Evolutionary conservation across 2,797 vertebrate genomes (phyloP).

Genomic region (Micrastur ruficollis): DNA sequence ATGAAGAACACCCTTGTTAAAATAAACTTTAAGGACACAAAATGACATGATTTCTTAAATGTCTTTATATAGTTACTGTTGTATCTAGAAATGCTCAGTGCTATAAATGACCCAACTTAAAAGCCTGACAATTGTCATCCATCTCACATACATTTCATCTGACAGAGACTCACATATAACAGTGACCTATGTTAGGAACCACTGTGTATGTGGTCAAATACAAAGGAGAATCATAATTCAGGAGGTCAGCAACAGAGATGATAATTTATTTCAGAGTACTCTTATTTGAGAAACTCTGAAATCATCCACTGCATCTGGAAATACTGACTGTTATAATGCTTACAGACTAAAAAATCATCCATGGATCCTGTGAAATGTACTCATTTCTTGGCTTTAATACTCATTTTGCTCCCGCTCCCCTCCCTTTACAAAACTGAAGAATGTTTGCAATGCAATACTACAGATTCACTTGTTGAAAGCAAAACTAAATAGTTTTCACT

Average conservation of each 20-base stretch:
- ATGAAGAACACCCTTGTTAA: neutral
- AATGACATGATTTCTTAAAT: neutral
- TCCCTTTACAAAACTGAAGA: neutral
- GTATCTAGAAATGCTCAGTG: neutral
- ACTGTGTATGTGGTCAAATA: neutral
- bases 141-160: neutral
- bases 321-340: neutral
- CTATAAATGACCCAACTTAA: neutral
- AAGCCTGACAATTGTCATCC: neutral
- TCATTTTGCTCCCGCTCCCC: neutral
- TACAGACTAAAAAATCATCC: neutral
- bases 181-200: neutral
- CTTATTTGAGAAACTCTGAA: neutral
- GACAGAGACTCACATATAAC: neutral
- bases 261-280: neutral
- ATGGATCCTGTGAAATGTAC: neutral
- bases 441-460: neutral
- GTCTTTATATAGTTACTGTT: neutral
- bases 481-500: neutral
- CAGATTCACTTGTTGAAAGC: neutral
- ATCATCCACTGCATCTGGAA: neutral
- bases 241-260: neutral
- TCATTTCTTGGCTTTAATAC: conserved; percentile 4
- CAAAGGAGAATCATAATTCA: neutral
- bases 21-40: neutral